Evolutionary conservation across 2,888 invertebrate species (phyloP).

Genomic region (Rugalucina vietnamica): DNA sequence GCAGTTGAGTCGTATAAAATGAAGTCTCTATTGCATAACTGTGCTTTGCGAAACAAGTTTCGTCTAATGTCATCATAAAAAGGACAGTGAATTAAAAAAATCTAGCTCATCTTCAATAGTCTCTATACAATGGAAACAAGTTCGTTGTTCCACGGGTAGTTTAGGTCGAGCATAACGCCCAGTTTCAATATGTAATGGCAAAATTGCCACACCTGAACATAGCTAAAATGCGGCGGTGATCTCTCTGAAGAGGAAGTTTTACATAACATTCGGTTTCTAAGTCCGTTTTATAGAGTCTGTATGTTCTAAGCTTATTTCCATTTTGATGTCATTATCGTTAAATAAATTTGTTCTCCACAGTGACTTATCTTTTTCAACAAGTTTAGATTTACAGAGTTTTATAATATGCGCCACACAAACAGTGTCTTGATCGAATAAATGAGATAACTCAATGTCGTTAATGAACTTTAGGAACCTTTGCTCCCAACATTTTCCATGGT

Average conservation of each 20-base stretch:
- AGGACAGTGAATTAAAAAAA: background rate
- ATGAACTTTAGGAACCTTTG: background rate
- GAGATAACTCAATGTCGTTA: background rate
- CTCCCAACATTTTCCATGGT: constrained; percentile 10
- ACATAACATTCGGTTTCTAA: background rate
- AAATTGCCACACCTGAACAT: constrained; percentile 3
- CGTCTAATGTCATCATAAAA: background rate
- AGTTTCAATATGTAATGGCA: background rate
- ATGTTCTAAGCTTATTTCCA: constrained; percentile 16
- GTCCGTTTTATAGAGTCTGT: constrained; percentile 8
- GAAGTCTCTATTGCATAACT: background rate
- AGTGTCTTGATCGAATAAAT: background rate
- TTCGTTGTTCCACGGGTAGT: background rate
- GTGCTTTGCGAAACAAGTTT: background rate
- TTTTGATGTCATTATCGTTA: background rate
- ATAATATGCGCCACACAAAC: background rate
- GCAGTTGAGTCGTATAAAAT: background rate
- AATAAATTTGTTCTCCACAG: background rate
- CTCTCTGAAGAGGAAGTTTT: background rate
- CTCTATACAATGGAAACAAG: background rate
- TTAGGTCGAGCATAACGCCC: background rate
- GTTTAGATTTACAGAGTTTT: background rate
- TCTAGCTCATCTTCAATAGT: background rate
- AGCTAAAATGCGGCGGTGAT: constrained; percentile 1
- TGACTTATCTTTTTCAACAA: background rate